Conservation (phyloP, 2,113 vertebrate species). For the Laticauda colubrina region DNA sequence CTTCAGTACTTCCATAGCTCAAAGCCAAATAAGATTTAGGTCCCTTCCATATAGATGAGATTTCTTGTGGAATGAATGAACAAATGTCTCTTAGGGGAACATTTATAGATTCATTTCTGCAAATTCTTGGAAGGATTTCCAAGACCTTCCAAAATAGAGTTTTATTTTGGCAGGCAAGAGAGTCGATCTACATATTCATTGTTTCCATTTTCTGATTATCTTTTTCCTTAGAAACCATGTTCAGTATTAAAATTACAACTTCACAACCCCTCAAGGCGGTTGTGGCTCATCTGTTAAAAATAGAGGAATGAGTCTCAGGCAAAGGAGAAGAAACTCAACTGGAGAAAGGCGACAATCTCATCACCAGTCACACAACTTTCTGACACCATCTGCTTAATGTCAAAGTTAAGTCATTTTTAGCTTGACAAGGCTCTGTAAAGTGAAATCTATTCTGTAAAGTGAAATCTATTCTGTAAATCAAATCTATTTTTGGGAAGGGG, state of each 20-base stretch:
- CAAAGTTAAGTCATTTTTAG: constrained; percentile 32
- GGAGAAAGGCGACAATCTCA: not conserved
- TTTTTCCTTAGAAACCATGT: constrained; percentile 1
- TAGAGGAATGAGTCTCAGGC: not conserved
- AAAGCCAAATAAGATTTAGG: not conserved
- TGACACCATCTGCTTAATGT: constrained; percentile 36
- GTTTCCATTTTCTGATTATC: not conserved
- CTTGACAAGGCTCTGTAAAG: rapidly evolving
- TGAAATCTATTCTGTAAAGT: too few species aligned
- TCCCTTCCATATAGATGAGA: not conserved
- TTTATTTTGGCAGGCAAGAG: constrained; percentile 7
- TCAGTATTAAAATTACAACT: constrained; percentile 23
- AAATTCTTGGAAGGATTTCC: not conserved
- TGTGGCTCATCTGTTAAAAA: constrained; percentile 24
- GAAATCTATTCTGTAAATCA: not conserved
- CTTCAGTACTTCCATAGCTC: not conserved
- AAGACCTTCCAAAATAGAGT: not conserved
- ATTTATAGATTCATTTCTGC: not conserved
- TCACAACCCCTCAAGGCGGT: not conserved
- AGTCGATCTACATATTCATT: not conserved
- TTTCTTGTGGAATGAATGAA: not conserved
- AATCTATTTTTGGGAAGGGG: not conserved
- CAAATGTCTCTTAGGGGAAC: not conserved
- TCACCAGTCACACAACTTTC: not conserved
- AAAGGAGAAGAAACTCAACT: not conserved